A percentile compares a stretch with the other conserved stretches of the same genome.
Evolutionary conservation across 2,113 vertebrate species (phyloP).

Genomic region (Conger conger): DNA sequence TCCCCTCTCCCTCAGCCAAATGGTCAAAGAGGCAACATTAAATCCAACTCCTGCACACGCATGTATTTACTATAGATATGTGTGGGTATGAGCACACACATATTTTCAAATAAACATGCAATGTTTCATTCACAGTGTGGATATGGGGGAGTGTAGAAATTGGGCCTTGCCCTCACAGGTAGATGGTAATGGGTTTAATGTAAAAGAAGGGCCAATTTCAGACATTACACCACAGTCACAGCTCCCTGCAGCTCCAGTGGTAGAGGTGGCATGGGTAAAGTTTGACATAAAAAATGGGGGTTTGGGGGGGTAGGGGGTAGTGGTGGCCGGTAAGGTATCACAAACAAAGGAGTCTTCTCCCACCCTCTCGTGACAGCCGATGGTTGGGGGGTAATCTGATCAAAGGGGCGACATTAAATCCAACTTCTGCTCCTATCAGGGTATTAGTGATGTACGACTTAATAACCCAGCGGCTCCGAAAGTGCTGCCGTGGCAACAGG

Average conservation of each 20-base stretch:
- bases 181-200: constrained; percentile 25
- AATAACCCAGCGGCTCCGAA: constrained; percentile 98
- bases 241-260: background rate
- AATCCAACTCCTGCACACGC: constrained; percentile 87
- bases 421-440: constrained; percentile 98
- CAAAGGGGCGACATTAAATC: constrained; percentile 94
- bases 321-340: background rate
- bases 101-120: no score
- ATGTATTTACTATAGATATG: background rate
- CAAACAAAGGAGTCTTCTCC: constrained; percentile 58
- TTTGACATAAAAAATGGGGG: constrained; percentile 15
- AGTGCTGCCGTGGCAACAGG: constrained; percentile 99
- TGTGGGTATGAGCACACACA: background rate
- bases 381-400: constrained; percentile 92
- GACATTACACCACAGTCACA: constrained; percentile 20
- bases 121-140: background rate
- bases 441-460: constrained; percentile 98
- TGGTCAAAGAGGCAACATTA: constrained; percentile 96
- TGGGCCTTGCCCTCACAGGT: constrained; percentile 13
- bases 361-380: constrained; percentile 79
- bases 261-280: constrained; percentile 24
- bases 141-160: background rate
- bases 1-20: constrained; percentile 84
- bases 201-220: constrained; percentile 16
- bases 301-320: background rate